Conservation (phyloP, 2,797 vertebrate genomes). For the Botia kubotai region DNA sequence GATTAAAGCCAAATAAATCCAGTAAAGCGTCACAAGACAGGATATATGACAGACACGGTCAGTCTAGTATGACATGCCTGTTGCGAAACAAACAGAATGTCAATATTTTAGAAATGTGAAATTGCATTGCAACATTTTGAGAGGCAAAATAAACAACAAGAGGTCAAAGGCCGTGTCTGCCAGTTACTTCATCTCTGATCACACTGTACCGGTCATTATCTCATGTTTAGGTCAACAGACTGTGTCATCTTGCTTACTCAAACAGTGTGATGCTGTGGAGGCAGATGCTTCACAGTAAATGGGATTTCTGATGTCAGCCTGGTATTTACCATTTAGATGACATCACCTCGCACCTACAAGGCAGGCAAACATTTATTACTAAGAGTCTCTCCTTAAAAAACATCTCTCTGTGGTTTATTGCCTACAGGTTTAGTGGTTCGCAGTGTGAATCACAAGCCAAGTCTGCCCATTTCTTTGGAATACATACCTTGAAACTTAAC, state of each 20-base stretch:
- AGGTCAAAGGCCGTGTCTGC: constrained; percentile 8
- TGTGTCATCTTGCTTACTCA: neutral
- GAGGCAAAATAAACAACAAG: constrained; percentile 16
- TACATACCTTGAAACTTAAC: too few relatives aligned
- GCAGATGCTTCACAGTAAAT: neutral
- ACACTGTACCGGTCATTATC: constrained; percentile 14
- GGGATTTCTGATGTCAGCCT: constrained; percentile 16
- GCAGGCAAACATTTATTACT: constrained; percentile 11
- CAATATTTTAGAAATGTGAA: neutral
- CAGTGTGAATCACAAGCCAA: neutral
- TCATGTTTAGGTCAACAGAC: neutral
- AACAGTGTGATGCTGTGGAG: neutral
- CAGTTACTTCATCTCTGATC: constrained; percentile 38
- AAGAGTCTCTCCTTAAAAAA: neutral
- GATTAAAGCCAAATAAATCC: neutral
- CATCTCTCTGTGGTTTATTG: neutral
- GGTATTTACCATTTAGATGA: constrained; percentile 19
- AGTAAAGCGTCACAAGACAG: constrained; percentile 55
- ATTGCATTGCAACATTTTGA: neutral
- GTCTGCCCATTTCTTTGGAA: too few relatives aligned
- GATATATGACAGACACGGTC: constrained; percentile 63
- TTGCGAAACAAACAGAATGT: constrained; percentile 37
- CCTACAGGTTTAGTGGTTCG: constrained; percentile 2
- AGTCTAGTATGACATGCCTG: neutral
- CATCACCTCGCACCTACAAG: constrained; percentile 15